A percentile compares a stretch with the other conserved stretches of the same genome.
These are phyloP conservation scores for Trichonephila clavipes DNA, from an alignment of 1,140 invertebrate genomes.

Conservation along the genomic window DNA sequence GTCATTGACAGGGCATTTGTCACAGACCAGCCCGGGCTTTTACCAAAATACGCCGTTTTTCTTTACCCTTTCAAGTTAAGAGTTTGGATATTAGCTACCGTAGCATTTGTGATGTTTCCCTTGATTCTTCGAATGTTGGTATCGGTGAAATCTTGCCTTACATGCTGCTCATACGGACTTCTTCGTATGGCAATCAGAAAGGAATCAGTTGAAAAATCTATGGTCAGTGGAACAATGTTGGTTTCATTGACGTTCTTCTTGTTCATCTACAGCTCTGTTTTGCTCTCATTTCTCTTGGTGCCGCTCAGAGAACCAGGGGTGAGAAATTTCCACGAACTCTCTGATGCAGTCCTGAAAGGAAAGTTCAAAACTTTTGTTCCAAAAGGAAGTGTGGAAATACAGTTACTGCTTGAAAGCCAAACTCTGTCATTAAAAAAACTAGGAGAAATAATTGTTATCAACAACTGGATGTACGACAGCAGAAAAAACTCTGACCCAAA, in stretches of 20 bases:
- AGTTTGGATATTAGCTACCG: background rate
- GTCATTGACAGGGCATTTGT: background rate
- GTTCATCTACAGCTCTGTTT: conserved; percentile 15
- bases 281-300: background rate
- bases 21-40: background rate
- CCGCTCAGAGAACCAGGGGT: background rate
- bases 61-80: background rate
- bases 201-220: background rate
- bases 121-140: background rate
- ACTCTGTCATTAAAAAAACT: background rate
- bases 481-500: background rate
- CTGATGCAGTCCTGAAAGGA: background rate
- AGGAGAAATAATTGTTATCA: background rate
- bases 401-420: background rate
- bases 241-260: background rate
- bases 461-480: background rate
- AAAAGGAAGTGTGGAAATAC: background rate
- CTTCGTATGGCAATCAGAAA: background rate
- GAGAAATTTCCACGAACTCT: background rate
- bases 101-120: background rate
- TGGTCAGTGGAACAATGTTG: background rate
- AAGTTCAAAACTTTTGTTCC: background rate
- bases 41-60: background rate
- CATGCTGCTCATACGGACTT: no score
- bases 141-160: background rate